Evolutionary conservation across 2,797 vertebrate species (phyloP), one percentile per base, ranked within the genome.

Genomic region (Mallotus villosus): DNA sequence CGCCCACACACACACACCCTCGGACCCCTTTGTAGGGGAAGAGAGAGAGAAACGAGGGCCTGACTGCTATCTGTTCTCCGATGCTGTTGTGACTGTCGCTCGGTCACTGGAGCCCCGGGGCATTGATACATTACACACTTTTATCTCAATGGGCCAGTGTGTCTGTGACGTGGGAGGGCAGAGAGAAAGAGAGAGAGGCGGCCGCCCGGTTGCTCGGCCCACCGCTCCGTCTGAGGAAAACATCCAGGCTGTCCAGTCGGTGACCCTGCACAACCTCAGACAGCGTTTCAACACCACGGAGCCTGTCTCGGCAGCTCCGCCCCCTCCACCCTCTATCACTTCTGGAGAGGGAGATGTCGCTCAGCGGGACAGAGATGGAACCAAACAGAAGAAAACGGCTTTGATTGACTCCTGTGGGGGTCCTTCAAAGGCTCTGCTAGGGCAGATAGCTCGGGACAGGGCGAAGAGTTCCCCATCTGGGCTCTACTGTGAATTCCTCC

Each of bases 331-430:
- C 73, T 71, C 74, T 85, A 81, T 90, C 87, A 73, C 81, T 86
- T 89, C 90, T 81, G 74, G 80, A 84, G 75, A 76, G 74, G 70
- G 67, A 76, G 75, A 81, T 83, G 86, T 76, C 75, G 86, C 85
- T 83, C 81, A 65, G 76, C 76, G 84, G 83, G 79, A 82, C 51
- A n/a, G 37, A 67, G 80, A 92, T 90, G 85, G 90, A 87, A 85
- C 85, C 77, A 41, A 19, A 29, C 6, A 62, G 34, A 70, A 16
- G 41, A 22, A 70, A 70, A 57, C 4, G 21, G 27, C 46, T 63
- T 67, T 73, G 63, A 67, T 65, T 69, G 68, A 59, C 57, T 62
- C 69, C 32, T n/a, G 29, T 59, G 21, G 67, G 74, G 75, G 66
- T 72, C 68, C 80, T 85, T 90, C 82, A 85, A 89, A 89, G 78